Base-by-base conservation (phyloP, 2,113 vertebrate species). In the Andinoacara biseriatus region DNA sequence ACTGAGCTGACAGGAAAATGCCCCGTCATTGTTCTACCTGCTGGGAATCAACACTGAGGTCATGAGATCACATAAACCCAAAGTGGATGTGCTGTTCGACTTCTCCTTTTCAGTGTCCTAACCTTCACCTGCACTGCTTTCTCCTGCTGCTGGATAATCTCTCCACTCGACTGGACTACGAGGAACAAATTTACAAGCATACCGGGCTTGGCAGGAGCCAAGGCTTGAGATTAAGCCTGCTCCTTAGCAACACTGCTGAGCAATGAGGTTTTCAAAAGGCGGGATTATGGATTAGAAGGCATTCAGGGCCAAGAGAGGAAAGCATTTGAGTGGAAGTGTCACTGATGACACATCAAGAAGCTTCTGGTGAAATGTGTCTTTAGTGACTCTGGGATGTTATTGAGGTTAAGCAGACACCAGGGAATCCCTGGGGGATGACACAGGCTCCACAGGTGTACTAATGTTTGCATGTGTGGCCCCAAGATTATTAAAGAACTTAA, bases 201-300 rank as follows among this genome's bases (percentile, higher is more conserved):
- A 15, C 24, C 29, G 0, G 17, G 57, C 46, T 62, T 52, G 38
- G 57, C 67, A 60, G 65, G 67, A 31, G 24, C 29, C 76, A 29
- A 84, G 63, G 65, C 29, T 40, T 65, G 29, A 78, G 86, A 89
- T 93, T 88, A 91, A 61, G 20, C 2, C 24, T 0, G 86, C 90
- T 91, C 59, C 92, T 92, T 83, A 89, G 91, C 90, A 93, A 94
- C 93, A 76, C 35, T 1, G 29, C 40, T 20, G 43, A 58, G 43
- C 35, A 24, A 58, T 65, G 76, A 81, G 91, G 92, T 90, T 92
- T 81, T 7, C 14, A 69, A 85, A 74, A 67, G 52, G 81, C 84
- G 86, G 84, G 92, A 93, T 94, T 95, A 93, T 7, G 10, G 61
- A 67, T 90, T 86, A 92, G 58, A 65, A 91, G 87, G 81, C 81